Base-by-base conservation (phyloP, 2,797 vertebrate species). In the Tympanoctomys barrerae region DNA sequence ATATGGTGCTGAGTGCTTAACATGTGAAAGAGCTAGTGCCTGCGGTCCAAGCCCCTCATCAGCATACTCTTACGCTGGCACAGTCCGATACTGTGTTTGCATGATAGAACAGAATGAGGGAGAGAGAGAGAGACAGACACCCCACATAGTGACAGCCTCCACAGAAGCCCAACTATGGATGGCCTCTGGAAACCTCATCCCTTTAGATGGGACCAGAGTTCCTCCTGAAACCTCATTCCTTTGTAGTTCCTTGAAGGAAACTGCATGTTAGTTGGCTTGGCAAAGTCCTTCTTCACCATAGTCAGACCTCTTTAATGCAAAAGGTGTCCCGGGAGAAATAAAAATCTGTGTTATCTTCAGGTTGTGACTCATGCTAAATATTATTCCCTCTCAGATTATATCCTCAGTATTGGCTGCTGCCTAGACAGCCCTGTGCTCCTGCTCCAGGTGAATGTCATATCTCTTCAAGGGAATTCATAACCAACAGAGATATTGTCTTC, bases 111-210 rank as follows among this genome's bases (percentile, higher is more conserved):
- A 59, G 18, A 16, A 13, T 10, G 28, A 59, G n/a, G n/a, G 54
- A 73, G 4, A 68, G 46, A 13, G 62, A 7, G 28, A 59, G 39
- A 75, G 4, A 68, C 36, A 13, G 62, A 7, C 59, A 61, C 7
- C 79, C 5, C 4, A 28, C 57, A 28, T 2, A 18, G 1, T 28
- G 13, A 52, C 31, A n/a, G 6, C 4, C 16, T 61, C 5, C n/a
- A 24, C 1, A 8, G 31, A 73, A 26, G 1, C 31, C 33, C 12
- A 1, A 6, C 24, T 11, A 0, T 26, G 1, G 14, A 33, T 4
- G 4, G 6, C 28, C 6, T 9, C 26, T 24, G 46, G 2, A 0
- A 6, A 31, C 12, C 54, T 57, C 54, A 16, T 57, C 14, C 54
- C 54, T 57, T 42, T 26, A 1, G 14, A 33, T 4, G 4, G 6